A percentile compares a stretch with the other conserved stretches of the same genome.
phyloP scores from a whole-genome alignment of 2,888 invertebrate species.

The Antheraea assamensis region DNA sequence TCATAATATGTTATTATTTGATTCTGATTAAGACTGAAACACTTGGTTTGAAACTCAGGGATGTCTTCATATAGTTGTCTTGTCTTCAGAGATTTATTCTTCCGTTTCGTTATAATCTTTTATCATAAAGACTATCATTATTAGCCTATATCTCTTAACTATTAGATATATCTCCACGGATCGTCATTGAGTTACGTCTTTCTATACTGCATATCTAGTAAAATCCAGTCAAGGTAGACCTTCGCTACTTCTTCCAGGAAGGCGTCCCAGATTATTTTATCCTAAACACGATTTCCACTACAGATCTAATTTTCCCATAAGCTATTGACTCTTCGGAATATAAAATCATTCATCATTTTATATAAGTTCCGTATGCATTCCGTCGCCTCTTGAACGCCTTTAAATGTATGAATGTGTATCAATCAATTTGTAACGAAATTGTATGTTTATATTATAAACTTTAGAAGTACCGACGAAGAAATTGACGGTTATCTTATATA shows the following conservation, averaged over 20 bases:
- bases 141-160: background rate
- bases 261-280: background rate
- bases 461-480: no score
- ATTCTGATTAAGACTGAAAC: no score
- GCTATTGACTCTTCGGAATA: background rate
- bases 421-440: background rate
- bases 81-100: no score
- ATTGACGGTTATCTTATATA: no score
- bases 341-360: background rate
- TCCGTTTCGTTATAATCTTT: no score
- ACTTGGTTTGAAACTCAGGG: background rate
- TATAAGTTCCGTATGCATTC: background rate
- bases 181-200: background rate
- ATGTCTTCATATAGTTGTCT: no score
- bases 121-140: background rate
- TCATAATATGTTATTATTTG: no score
- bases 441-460: no score
- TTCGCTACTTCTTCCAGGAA: background rate
- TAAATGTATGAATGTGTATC: background rate
- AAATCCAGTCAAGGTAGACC: background rate
- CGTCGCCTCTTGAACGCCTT: background rate
- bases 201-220: background rate
- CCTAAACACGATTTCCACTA: background rate
- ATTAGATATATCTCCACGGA: background rate
- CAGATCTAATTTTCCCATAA: background rate